A percentile compares a stretch with the other conserved stretches of the same genome.
phyloP scores from a whole-genome alignment of 2,888 invertebrate species.

The Argyresthia goedartella region DNA sequence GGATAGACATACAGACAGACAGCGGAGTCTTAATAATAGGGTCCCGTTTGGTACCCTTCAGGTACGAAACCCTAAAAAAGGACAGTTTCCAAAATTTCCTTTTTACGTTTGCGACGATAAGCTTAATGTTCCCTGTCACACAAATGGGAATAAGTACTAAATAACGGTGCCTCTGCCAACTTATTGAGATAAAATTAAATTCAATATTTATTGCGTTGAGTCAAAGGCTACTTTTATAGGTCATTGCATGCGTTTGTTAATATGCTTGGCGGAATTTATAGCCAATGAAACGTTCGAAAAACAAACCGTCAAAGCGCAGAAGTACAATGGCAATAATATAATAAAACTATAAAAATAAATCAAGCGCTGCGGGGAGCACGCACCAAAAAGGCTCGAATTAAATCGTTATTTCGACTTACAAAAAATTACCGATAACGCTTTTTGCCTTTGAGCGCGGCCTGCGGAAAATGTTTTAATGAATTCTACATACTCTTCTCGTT shows the following conservation, averaged over 20 bases:
- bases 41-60: too few species aligned
- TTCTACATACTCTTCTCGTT: not conserved
- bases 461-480: not conserved
- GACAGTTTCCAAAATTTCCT: too few species aligned
- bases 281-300: conserved; percentile 41
- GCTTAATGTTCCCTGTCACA: too few species aligned
- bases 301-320: conserved; percentile 54
- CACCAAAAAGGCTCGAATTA: conserved; percentile 32
- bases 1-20: too few species aligned
- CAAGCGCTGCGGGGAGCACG: conserved; percentile 38
- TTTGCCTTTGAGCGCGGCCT: too few species aligned
- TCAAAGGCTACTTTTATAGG: conserved; percentile 19
- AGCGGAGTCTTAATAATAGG: too few species aligned
- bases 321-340: conserved; percentile 55
- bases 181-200: too few species aligned
- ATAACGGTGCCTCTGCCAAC: too few species aligned
- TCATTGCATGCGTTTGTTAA: conserved; percentile 40
- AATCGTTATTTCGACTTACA: conserved; percentile 34
- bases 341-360: conserved; percentile 53
- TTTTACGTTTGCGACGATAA: too few species aligned
- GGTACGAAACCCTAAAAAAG: too few species aligned
- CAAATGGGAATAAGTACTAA: too few species aligned
- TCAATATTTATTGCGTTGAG: too few species aligned
- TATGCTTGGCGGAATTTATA: conserved; percentile 44
- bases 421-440: conserved; percentile 28